Evolutionary conservation across 92 coral and sea anemone genomes (phyloP), one percentile per base, ranked within the genome.

Genomic region (Metridium senile): DNA sequence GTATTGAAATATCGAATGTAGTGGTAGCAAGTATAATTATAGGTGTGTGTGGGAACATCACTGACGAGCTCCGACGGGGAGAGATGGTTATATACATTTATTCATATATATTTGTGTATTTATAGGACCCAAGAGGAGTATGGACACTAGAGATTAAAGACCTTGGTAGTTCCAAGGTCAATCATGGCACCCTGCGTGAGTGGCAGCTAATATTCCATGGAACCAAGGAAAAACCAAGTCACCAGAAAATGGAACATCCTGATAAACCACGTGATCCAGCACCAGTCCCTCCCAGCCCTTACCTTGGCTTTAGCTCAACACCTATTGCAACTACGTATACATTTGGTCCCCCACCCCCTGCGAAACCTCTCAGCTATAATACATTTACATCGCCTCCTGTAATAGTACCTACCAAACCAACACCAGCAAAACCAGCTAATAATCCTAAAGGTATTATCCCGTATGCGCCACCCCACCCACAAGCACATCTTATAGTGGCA

Each of bases 61-160:
- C n/a, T n/a, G n/a, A n/a, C n/a, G n/a, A n/a, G n/a, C n/a, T n/a
- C n/a, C n/a, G n/a, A n/a, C n/a, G n/a, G n/a, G n/a, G n/a, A n/a
- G n/a, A n/a, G n/a, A n/a, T n/a, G n/a, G n/a, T n/a, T n/a, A n/a
- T n/a, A n/a, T n/a, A n/a, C n/a, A n/a, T n/a, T n/a, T n/a, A n/a
- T n/a, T n/a, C n/a, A n/a, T 9, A 28, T 11, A 16, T 25, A 33
- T 18, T 39, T 46, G 0, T 2, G 23, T 25, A 26, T 57, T 58
- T 1, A 0, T 74, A 79, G 91, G 99, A 96, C 75, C 99, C 99
- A 8, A 80, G 97, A 27, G 99, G 99, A n/a, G 84, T 85, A 33
- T 96, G 99, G 99, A 96, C 97, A 25, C 75, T 96, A 53, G 97
- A 96, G 67, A 96, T 96, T 66, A 89, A 93, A 62, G 99, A 96